Evolutionary conservation across 2,888 invertebrate genomes (phyloP).

Genomic region (Erebia aethiops): DNA sequence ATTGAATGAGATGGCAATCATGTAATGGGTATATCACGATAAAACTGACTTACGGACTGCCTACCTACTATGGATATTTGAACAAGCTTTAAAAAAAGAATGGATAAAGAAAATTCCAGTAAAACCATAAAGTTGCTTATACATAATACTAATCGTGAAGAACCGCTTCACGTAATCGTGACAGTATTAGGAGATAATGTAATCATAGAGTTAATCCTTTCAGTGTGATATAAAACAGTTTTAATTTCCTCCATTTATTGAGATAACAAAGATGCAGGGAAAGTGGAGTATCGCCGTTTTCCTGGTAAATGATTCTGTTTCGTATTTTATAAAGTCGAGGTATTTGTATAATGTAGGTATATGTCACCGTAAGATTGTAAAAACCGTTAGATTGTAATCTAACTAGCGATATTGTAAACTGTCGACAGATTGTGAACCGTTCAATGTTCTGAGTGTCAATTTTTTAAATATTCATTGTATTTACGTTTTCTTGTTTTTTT

Average conservation of each 20-base stretch:
- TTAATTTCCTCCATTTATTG: slow-evolving; percentile 31
- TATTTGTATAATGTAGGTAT: no score
- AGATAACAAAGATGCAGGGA: slow-evolving; percentile 48
- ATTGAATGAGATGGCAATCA: no score
- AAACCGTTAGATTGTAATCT: no score
- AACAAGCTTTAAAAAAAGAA: slow-evolving; percentile 11
- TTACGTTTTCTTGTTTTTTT: no score
- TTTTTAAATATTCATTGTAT: no score
- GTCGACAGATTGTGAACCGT: no score
- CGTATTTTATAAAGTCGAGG: slow-evolving; percentile 2
- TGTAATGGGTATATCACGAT: no score
- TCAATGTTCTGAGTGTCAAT: no score
- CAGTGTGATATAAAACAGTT: slow-evolving; percentile 39
- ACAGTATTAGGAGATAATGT: slow-evolving; percentile 8
- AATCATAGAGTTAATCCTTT: slow-evolving; percentile 31
- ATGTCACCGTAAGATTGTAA: no score
- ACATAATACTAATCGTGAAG: slow-evolving; percentile 21
- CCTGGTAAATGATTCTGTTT: slow-evolving; percentile 50
- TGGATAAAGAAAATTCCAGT: slow-evolving; percentile 18
- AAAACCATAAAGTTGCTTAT: slow-evolving; percentile 3
- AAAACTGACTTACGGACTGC: no score
- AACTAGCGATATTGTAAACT: no score
- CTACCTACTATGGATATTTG: background rate
- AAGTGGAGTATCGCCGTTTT: slow-evolving; percentile 45
- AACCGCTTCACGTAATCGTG: background rate